Evolutionary conservation across 2,113 vertebrate genomes (phyloP).

Genomic region (Chloroceryle aenea): DNA sequence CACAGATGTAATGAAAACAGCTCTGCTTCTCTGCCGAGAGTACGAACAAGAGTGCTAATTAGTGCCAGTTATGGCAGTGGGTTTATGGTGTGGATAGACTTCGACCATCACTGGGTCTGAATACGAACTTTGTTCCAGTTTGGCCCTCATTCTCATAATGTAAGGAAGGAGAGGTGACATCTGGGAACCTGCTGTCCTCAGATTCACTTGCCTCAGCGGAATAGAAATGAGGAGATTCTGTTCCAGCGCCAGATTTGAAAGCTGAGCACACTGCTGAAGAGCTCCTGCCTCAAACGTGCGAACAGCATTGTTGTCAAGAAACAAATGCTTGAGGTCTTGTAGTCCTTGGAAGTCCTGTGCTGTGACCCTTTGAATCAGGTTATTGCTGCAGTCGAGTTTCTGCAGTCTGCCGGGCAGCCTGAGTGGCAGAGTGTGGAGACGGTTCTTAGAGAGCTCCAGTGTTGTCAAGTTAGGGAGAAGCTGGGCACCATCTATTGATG

Average conservation of each 20-base stretch:
- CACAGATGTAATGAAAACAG: background rate
- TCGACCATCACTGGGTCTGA: background rate
- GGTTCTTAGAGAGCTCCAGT: slow-evolving; percentile 81
- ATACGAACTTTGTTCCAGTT: background rate
- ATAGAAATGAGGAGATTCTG: slow-evolving; percentile 82
- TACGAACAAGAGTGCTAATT: background rate
- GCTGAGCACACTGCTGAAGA: slow-evolving; percentile 75
- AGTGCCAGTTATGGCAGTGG: background rate
- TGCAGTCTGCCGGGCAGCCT: slow-evolving; percentile 75
- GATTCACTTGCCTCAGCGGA: slow-evolving; percentile 76
- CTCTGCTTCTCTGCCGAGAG: background rate
- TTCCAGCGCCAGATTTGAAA: slow-evolving; percentile 83
- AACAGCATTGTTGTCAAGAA: slow-evolving; percentile 83
- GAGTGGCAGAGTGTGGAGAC: slow-evolving; percentile 73
- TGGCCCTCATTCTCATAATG: background rate
- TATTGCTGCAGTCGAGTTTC: slow-evolving; percentile 84
- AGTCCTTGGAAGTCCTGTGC: slow-evolving; percentile 76
- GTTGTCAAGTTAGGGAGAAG: slow-evolving; percentile 77
- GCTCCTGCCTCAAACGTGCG: slow-evolving; percentile 78
- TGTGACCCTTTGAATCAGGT: slow-evolving; percentile 79
- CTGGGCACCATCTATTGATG: slow-evolving; percentile 78
- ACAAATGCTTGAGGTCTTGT: slow-evolving; percentile 81
- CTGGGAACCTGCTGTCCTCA: background rate
- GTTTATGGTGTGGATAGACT: background rate
- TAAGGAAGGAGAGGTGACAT: background rate